A percentile compares a stretch with the other conserved stretches of the same genome.
These are phyloP conservation scores for Trachelus tabidus DNA, from an alignment of 2,888 invertebrate species.

Conservation along the genomic window DNA sequence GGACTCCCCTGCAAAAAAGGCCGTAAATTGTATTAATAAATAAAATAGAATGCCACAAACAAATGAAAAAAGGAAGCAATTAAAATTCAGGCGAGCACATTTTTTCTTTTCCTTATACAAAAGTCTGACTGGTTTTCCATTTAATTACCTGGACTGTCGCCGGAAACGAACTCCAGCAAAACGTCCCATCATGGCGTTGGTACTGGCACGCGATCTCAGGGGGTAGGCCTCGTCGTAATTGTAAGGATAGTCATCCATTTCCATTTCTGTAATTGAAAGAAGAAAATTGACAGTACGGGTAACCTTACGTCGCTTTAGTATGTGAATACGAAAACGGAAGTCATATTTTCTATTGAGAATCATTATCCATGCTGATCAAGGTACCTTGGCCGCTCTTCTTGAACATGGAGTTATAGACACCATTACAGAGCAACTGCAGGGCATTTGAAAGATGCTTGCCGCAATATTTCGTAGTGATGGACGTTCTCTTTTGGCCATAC, in stretches of 20 bases:
- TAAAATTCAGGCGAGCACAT: not conserved
- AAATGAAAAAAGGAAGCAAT: not conserved
- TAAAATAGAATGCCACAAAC: not conserved
- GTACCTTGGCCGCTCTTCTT: slow-evolving; percentile 58
- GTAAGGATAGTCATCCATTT: slow-evolving; percentile 48
- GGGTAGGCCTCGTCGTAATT: slow-evolving; percentile 51
- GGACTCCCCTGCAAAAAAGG: slow-evolving; percentile 49
- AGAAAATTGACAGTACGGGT: not conserved
- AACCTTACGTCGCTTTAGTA: not conserved
- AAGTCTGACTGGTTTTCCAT: too few relatives aligned
- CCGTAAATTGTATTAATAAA: not conserved
- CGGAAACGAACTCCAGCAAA: slow-evolving; percentile 36
- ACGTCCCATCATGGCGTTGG: slow-evolving; percentile 54
- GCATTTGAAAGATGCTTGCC: slow-evolving; percentile 59
- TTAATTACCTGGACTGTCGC: slow-evolving; percentile 19
- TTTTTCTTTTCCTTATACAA: too few relatives aligned
- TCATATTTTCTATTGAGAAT: not conserved
- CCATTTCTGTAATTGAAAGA: slow-evolving; percentile 41
- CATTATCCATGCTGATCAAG: not conserved
- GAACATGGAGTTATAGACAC: slow-evolving; percentile 60
- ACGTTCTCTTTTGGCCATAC: slow-evolving; percentile 35
- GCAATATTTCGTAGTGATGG: slow-evolving; percentile 53
- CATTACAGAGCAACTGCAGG: slow-evolving; percentile 59
- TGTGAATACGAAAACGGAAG: not conserved
- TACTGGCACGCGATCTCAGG: slow-evolving; percentile 51